Conservation (phyloP, 2,113 vertebrate genomes). For the Embiotoca jacksoni region DNA sequence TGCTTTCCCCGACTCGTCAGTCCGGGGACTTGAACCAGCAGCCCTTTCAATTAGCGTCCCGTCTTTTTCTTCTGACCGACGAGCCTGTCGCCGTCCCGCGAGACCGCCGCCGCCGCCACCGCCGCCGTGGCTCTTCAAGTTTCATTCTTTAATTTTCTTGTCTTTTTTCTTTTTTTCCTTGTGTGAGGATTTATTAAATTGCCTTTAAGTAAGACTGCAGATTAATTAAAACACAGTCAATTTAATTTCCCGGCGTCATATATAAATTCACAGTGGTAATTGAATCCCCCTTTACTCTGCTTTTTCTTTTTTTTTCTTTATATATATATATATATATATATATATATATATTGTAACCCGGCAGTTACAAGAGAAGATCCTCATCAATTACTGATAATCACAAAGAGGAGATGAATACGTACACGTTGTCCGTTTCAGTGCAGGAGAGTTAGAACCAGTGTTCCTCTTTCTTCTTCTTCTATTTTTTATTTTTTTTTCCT, state of each 20-base stretch:
- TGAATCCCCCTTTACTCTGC: slow-evolving; percentile 72
- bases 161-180: slow-evolving; percentile 27
- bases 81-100: slow-evolving; percentile 51
- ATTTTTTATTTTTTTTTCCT: slow-evolving; percentile 14
- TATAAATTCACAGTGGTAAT: slow-evolving; percentile 81
- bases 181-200: slow-evolving; percentile 84
- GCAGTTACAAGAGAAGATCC: slow-evolving; percentile 66
- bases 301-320: slow-evolving; percentile 37
- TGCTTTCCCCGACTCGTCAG: slow-evolving; percentile 23
- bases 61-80: slow-evolving; percentile 45
- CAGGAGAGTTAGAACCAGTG: slow-evolving; percentile 67
- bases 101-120: slow-evolving; percentile 10
- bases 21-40: slow-evolving; percentile 78
- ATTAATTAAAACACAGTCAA: slow-evolving; percentile 86
- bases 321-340: too few species aligned
- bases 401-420: slow-evolving; percentile 59
- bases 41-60: slow-evolving; percentile 75
- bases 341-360: slow-evolving; percentile 52
- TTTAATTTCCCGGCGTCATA: slow-evolving; percentile 81
- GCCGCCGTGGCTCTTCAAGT: slow-evolving; percentile 36
- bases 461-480: slow-evolving; percentile 11
- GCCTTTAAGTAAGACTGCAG: slow-evolving; percentile 84
- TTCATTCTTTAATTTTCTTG: slow-evolving; percentile 60
- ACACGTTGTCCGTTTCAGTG: slow-evolving; percentile 48
- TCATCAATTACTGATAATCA: slow-evolving; percentile 67